Evolutionary conservation across 1,140 invertebrate genomes (phyloP), one percentile per base, ranked within the genome.

Genomic region (Drosophila repletoides): DNA sequence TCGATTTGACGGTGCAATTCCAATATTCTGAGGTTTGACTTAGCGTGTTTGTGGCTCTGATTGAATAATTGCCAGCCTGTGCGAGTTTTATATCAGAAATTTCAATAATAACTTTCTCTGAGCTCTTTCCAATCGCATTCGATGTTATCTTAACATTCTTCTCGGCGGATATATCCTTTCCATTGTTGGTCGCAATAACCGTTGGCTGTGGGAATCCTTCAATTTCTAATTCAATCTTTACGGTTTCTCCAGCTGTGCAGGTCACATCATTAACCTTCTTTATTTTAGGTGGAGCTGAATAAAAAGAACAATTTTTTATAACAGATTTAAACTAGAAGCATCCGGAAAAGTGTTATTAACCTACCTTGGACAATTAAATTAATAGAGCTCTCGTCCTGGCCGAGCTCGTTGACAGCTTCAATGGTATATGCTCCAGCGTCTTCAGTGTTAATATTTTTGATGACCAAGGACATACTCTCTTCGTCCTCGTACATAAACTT

Each of bases 401-500:
- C 98, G 2, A 98, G 93, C 46, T 98, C 96, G 88, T 99, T 99
- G 61, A 94, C 93, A 1, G 97, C 97, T 15, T 92, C 92, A 26
- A 97, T 94, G 9, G 93, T 94, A 89, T 98, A 99, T 43, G 93
- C 92, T 15, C 97, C 98, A 33, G 95, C 95, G 90, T 98, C 97
- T 45, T 95, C 93, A 1, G 93, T 91, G 1, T 93, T 93, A 1
- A 98, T 95, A 81, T 96, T 95, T 91, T 98, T 99, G 34, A 99
- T 97, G 0, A 98, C 94, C 2, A 98, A 91, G 0, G 96, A 96
- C 90, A 97, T 94, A 33, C 92, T 95, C 90, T 98, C 97, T 61
- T 97, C 96, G 88, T 99, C 97, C 88, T 98, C 97, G 91, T 97
- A 97, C 2, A 99, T 91, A 72, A 97, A 94, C 71, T 93, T 97